Conservation (phyloP, 2,797 vertebrate species). For the Melopsittacus undulatus region DNA sequence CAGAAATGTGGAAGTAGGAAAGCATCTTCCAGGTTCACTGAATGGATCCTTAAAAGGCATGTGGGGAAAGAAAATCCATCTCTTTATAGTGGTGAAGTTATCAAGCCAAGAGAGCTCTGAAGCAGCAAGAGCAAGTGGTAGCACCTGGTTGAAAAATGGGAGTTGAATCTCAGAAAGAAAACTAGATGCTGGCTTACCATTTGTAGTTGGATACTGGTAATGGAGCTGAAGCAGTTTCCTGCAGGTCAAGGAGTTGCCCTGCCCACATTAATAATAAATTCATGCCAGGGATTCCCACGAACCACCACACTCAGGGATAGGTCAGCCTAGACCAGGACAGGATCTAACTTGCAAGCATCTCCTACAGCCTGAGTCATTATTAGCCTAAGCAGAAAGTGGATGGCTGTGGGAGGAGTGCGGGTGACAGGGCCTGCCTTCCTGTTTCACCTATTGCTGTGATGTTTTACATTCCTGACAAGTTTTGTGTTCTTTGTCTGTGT, state of each 20-base stretch:
- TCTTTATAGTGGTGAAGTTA: background rate
- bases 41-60: background rate
- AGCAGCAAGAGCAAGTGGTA: background rate
- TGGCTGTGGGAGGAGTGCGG: background rate
- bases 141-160: background rate
- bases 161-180: background rate
- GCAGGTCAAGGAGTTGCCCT: background rate
- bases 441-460: background rate
- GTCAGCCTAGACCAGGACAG: background rate
- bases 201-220: background rate
- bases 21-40: background rate
- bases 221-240: background rate
- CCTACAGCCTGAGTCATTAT: background rate
- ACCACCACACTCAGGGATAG: accelerated
- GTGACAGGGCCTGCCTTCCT: background rate
- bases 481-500: background rate
- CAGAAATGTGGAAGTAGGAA: background rate
- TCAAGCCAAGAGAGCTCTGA: background rate
- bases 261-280: background rate
- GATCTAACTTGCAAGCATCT: background rate
- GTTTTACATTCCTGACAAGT: background rate
- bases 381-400: background rate
- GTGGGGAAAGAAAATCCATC: background rate
- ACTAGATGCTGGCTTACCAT: background rate
- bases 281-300: background rate